Evolutionary conservation across 2,113 vertebrate species (phyloP), one percentile per base, ranked within the genome.

Genomic region (Columba livia): DNA sequence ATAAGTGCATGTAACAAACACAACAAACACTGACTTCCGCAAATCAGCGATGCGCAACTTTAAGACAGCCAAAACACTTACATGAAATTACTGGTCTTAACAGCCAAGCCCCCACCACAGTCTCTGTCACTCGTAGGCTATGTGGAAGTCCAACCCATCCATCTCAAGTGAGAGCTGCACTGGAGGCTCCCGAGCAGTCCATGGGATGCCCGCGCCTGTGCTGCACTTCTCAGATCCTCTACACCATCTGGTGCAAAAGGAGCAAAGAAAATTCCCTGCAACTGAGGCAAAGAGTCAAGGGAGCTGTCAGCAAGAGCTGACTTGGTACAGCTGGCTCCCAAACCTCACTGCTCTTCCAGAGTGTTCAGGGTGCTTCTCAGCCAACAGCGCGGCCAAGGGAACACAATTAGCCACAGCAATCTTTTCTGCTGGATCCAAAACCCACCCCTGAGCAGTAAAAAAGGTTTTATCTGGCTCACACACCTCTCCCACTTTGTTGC

Each of bases 381-480:
- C 61, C 61, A 87, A 87, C 11, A 79, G 66, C 36, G 57, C 34
- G 69, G 73, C 57, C 72, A 88, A 51, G 6, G 34, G 36, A 89
- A 90, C 38, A 26, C 4, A 66, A 80, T 80, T 89, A 89, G 71
- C 11, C 23, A n/a, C 79, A 89, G 60, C 47, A 94, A 87, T 60
- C 69, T 94, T 79, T 79, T 15, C 67, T 81, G 40, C 47, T 66
- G 58, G 28, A 82, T 85, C 79, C 34, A 82, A 84, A 69, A 44
- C 7, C 26, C 57, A 80, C 56, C 81, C 72, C 31, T 32, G 28
- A 74, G 40, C 50, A 87, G 32, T 23, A 66, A 29, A 40, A 61
- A 62, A 75, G 73, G 44, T 79, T 88, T 92, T 94, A 61, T 85
- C 84, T 89, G 84, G 78, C 66, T 92, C 40, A 25, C n/a, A 26